A percentile compares a stretch with the other conserved stretches of the same genome.
Evolutionary conservation across 2,888 invertebrate genomes (phyloP).

Genomic region (Serrognathus titanus): DNA sequence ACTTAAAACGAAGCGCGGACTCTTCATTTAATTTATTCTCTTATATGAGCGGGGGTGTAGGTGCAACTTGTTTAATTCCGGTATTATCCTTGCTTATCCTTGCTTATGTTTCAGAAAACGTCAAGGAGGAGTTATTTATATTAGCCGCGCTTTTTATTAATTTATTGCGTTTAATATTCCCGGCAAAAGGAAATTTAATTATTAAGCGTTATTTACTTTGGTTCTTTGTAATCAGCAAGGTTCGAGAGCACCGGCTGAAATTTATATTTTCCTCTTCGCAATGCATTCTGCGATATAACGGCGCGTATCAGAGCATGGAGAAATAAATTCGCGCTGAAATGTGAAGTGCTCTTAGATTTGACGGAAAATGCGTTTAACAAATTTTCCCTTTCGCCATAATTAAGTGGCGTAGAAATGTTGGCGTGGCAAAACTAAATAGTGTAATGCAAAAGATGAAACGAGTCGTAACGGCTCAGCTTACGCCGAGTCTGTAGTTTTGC

Average conservation of each 20-base stretch:
- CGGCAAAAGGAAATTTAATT: no score
- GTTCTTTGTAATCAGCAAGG: no score
- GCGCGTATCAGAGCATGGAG: no score
- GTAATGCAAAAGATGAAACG: constrained; percentile 22
- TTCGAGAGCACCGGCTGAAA: no score
- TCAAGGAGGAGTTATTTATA: constrained; percentile 9
- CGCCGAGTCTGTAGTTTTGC: constrained; percentile 31
- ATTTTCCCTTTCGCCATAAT: constrained; percentile 15
- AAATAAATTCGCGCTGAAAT: no score
- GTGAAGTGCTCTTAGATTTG: constrained; percentile 7
- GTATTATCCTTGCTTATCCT: constrained; percentile 27
- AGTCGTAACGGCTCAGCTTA: constrained; percentile 22
- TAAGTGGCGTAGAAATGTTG: constrained; percentile 20
- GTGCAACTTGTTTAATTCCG: constrained; percentile 29
- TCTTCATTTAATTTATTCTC: constrained; percentile 33
- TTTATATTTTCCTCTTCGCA: no score
- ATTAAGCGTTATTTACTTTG: no score
- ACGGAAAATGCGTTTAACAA: constrained; percentile 6
- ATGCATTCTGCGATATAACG: no score
- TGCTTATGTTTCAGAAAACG: constrained; percentile 15
- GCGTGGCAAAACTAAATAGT: constrained; percentile 16
- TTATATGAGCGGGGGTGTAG: constrained; percentile 29
- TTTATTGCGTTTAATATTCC: constrained; percentile 5
- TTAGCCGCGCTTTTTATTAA: background rate
- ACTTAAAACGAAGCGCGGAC: constrained; percentile 28